Conservation (phyloP, 2,888 invertebrate species). For the Cheilosia scutellata region DNA sequence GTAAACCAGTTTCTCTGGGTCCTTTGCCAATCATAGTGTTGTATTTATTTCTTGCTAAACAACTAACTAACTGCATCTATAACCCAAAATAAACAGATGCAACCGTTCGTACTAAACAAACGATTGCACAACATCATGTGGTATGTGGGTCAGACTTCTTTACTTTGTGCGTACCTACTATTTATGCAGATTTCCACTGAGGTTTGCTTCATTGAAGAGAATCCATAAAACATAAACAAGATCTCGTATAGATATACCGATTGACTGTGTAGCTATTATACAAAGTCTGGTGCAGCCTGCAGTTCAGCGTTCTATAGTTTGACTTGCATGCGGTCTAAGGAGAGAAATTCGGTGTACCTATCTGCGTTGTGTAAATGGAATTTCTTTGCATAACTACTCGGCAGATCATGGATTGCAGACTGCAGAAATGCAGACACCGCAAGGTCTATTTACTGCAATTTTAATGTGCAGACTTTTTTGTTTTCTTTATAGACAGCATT, state of each 20-base stretch:
- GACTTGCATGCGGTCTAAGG: not conserved
- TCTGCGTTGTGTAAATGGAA: slow-evolving; percentile 1
- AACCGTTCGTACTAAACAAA: not conserved
- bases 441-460: not conserved
- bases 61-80: not conserved
- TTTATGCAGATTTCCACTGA: slow-evolving; percentile 50
- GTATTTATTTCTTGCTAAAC: not conserved
- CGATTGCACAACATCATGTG: slow-evolving; percentile 25
- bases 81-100: slow-evolving; percentile 37
- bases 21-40: no score
- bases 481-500: slow-evolving; percentile 1
- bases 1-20: no score
- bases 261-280: not conserved
- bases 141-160: slow-evolving; percentile 59
- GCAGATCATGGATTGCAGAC: not conserved
- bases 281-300: slow-evolving; percentile 23
- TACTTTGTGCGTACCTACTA: slow-evolving; percentile 9
- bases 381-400: slow-evolving; percentile 32
- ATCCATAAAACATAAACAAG: slow-evolving; percentile 31
- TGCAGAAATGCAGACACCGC: not conserved
- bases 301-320: slow-evolving; percentile 11
- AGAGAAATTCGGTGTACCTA: slow-evolving; percentile 46
- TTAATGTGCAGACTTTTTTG: slow-evolving; percentile 4
- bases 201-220: slow-evolving; percentile 57
- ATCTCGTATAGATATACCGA: slow-evolving; percentile 38